Conservation (phyloP, 1,140 invertebrate genomes). For the Zaprionus lachaisei region DNA sequence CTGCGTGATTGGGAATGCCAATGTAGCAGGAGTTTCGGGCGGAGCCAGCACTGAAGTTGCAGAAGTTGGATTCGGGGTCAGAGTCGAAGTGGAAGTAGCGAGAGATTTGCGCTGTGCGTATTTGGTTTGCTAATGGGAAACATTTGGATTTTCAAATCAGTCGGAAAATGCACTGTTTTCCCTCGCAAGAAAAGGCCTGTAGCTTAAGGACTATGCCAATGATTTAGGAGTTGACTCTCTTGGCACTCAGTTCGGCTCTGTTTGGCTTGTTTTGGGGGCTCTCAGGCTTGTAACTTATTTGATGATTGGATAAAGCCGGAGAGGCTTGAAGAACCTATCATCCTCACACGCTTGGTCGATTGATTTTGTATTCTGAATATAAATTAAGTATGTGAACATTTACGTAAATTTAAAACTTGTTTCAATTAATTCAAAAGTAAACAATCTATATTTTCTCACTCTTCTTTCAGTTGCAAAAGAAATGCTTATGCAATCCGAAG, state of each 20-base stretch:
- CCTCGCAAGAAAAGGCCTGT: constrained; percentile 32
- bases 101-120: constrained; percentile 54
- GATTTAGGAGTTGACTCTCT: constrained; percentile 46
- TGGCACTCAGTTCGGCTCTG: not conserved
- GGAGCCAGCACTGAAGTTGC: not conserved
- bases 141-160: constrained; percentile 79
- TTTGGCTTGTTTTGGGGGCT: not conserved
- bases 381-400: not conserved
- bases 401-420: not conserved
- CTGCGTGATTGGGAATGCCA: constrained; percentile 37
- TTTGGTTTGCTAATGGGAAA: constrained; percentile 80
- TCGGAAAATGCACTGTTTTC: constrained; percentile 73
- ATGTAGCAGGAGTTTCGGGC: constrained; percentile 14
- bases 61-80: constrained; percentile 9
- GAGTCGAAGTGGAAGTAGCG: not conserved
- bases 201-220: constrained; percentile 70
- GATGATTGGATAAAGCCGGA: constrained; percentile 47
- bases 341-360: not conserved
- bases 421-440: not conserved
- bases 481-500: not conserved
- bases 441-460: not conserved
- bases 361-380: not conserved
- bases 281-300: constrained; percentile 40
- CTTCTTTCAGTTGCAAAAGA: not conserved
- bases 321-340: not conserved